These are phyloP conservation scores for Cylloceria caligata DNA, from an alignment of 2,888 invertebrate genomes.

Conservation along the genomic window DNA sequence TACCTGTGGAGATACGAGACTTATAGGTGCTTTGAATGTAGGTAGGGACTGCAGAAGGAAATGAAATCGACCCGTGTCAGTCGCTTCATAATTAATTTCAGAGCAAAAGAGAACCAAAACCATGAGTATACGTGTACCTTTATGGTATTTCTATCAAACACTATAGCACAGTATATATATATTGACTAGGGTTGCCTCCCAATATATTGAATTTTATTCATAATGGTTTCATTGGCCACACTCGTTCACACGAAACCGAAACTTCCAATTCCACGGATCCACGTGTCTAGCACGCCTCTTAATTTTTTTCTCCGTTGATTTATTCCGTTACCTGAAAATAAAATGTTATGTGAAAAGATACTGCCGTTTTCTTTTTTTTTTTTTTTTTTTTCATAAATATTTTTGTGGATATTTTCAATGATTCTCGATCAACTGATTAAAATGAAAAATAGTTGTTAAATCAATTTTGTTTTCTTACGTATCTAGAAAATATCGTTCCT, in stretches of 20 bases:
- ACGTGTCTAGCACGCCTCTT: constrained; percentile 39
- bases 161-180: constrained; percentile 14
- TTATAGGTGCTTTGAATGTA: constrained; percentile 35
- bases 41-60: constrained; percentile 50
- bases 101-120: constrained; percentile 59
- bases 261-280: constrained; percentile 29
- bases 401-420: constrained; percentile 1
- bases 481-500: too few species aligned
- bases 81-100: constrained; percentile 64
- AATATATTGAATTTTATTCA: constrained; percentile 68
- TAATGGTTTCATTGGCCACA: constrained; percentile 58
- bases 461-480: background rate
- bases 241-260: constrained; percentile 57
- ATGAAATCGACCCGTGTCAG: constrained; percentile 67
- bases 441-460: background rate
- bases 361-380: constrained; percentile 10
- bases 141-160: constrained; percentile 23
- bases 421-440: background rate
- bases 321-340: constrained; percentile 16
- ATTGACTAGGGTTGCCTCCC: constrained; percentile 29
- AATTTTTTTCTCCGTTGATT: constrained; percentile 25
- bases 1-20: constrained; percentile 32
- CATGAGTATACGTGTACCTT: constrained; percentile 35
- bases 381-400: constrained; percentile 14
- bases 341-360: constrained; percentile 14